These are phyloP conservation scores for Sinopyrophorus schimmeli DNA, from an alignment of 2,888 invertebrate genomes.

Conservation along the genomic window DNA sequence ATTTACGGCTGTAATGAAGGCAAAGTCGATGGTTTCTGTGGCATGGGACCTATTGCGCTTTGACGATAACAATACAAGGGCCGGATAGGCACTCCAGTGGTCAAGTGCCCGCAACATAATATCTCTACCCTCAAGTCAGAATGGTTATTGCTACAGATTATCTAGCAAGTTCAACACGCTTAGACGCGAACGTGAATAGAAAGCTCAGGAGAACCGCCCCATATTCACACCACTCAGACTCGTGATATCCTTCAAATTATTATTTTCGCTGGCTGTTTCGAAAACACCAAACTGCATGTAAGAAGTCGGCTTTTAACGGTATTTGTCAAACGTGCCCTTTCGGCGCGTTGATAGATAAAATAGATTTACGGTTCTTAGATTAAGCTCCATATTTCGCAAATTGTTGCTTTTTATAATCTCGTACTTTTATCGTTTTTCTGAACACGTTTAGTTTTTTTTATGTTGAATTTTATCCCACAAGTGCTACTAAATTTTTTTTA, in stretches of 20 bases:
- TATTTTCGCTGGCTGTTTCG: conserved; percentile 24
- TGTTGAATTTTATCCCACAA: not conserved
- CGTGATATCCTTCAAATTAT: conserved; percentile 28
- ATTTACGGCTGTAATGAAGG: conserved; percentile 14
- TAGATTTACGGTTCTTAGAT: conserved; percentile 22
- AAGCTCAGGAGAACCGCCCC: conserved; percentile 17
- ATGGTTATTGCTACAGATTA: conserved; percentile 37
- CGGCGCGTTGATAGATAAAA: conserved; percentile 24
- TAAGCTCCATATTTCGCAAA: conserved; percentile 8
- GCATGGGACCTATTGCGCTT: conserved; percentile 11
- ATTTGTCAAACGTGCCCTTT: conserved; percentile 27
- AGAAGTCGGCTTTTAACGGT: conserved; percentile 24
- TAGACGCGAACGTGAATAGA: conserved; percentile 29
- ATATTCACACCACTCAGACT: conserved; percentile 17
- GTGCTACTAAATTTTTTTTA: too few relatives aligned
- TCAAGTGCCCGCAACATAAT: conserved; percentile 38
- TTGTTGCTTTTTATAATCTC: not conserved
- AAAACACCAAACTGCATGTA: conserved; percentile 30
- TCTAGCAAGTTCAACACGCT: conserved; percentile 27
- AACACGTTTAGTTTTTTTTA: not conserved
- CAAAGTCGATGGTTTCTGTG: conserved; percentile 14
- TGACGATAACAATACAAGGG: conserved; percentile 30
- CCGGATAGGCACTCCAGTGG: conserved; percentile 32
- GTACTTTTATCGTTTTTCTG: conserved; percentile 1
- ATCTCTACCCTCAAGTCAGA: conserved; percentile 33